These are phyloP conservation scores for Oxyruncus cristatus DNA, from an alignment of 2,113 vertebrate species.

Conservation along the genomic window DNA sequence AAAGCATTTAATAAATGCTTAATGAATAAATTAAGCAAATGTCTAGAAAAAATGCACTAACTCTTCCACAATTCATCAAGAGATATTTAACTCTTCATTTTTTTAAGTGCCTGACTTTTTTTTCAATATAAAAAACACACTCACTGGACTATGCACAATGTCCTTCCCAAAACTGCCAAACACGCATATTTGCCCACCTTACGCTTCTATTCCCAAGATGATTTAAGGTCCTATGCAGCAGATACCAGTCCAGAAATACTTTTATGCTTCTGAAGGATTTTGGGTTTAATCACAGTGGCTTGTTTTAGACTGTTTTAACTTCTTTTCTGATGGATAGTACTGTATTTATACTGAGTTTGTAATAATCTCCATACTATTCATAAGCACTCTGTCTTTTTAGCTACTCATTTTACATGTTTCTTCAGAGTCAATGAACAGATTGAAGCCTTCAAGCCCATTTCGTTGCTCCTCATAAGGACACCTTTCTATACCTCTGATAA, in stretches of 20 bases:
- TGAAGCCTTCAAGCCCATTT: background rate
- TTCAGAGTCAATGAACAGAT: background rate
- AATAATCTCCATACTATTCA: background rate
- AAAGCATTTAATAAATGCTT: background rate
- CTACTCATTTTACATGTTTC: background rate
- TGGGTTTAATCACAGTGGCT: background rate
- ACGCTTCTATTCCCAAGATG: background rate
- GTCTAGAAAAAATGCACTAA: background rate
- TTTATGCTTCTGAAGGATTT: background rate
- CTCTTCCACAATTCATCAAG: background rate
- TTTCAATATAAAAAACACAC: background rate
- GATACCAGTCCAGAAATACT: background rate
- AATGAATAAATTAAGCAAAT: background rate
- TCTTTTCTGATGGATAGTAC: background rate
- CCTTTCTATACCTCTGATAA: background rate
- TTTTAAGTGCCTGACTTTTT: background rate
- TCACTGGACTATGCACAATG: background rate
- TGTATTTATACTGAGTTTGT: background rate
- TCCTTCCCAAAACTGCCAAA: background rate
- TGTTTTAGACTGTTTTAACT: background rate
- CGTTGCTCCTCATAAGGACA: background rate
- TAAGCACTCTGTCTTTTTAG: background rate
- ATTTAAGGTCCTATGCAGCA: background rate
- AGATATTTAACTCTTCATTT: background rate
- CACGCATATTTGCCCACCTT: background rate